Conservation (phyloP, 2,113 vertebrate species). For the Henicopernis longicauda region DNA sequence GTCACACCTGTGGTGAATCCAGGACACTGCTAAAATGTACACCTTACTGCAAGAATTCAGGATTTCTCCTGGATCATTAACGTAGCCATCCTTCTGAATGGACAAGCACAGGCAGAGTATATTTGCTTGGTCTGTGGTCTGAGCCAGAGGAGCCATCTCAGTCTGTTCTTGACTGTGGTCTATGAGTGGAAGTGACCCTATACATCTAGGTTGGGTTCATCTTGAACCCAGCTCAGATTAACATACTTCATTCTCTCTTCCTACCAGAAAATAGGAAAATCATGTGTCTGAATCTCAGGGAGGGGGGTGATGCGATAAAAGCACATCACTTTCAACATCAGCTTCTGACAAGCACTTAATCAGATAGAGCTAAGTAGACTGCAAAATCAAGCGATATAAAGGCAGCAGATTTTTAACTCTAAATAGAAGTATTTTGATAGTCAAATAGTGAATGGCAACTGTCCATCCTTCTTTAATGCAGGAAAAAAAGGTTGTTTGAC, state of each 20-base stretch:
- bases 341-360: not conserved
- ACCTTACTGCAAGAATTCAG: not conserved
- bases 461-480: not conserved
- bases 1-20: not conserved
- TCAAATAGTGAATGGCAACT: not conserved
- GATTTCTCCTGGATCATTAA: not conserved
- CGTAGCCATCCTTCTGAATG: not conserved
- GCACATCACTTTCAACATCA: not conserved
- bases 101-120: fast-evolving
- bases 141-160: not conserved
- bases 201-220: not conserved
- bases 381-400: not conserved
- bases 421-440: not conserved
- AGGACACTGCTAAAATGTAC: not conserved
- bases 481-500: not conserved
- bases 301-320: not conserved
- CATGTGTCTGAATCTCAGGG: not conserved
- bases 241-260: not conserved
- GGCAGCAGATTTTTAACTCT: not conserved
- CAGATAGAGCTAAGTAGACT: not conserved
- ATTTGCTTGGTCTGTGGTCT: not conserved
- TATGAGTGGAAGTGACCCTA: not conserved
- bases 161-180: not conserved
- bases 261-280: not conserved
- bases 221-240: not conserved